Evolutionary conservation across 2,888 invertebrate genomes (phyloP).

Genomic region (Ecdyonurus torrentis): DNA sequence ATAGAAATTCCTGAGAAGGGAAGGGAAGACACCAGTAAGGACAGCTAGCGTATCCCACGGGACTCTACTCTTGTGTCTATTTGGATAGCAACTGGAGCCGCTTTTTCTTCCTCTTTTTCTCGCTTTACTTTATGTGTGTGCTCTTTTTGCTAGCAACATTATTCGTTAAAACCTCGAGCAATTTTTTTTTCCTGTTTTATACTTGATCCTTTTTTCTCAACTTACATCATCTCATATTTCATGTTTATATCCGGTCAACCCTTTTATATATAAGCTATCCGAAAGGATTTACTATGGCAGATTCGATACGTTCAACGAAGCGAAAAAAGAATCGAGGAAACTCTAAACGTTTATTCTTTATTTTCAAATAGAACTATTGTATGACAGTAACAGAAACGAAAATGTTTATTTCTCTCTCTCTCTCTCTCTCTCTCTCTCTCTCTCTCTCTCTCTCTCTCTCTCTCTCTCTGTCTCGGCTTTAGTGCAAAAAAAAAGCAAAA

Average conservation of each 20-base stretch:
- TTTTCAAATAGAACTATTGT: too few relatives aligned
- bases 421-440: too few relatives aligned
- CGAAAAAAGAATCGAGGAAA: not conserved
- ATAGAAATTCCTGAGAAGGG: not conserved
- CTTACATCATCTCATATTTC: not conserved
- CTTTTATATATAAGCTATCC: not conserved
- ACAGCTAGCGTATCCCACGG: not conserved
- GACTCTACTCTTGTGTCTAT: not conserved
- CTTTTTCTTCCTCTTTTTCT: not conserved
- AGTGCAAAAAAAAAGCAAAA: too few relatives aligned
- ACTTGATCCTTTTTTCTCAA: not conserved
- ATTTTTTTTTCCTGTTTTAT: not conserved
- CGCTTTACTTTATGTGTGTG: too few relatives aligned
- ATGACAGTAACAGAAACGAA: too few relatives aligned
- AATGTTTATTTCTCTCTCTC: too few relatives aligned
- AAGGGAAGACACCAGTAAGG: not conserved
- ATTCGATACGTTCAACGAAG: not conserved
- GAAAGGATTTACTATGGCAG: not conserved
- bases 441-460: too few relatives aligned
- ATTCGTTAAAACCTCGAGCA: not conserved
- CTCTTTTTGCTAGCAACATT: not conserved
- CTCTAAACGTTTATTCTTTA: not conserved
- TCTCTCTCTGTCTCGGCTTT: too few relatives aligned
- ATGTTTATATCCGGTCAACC: not conserved
- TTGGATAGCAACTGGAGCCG: not conserved